A percentile compares a stretch with the other conserved stretches of the same genome.
phyloP scores from a whole-genome alignment of 1,140 invertebrate species.

The Hylyphantes graminicola region DNA sequence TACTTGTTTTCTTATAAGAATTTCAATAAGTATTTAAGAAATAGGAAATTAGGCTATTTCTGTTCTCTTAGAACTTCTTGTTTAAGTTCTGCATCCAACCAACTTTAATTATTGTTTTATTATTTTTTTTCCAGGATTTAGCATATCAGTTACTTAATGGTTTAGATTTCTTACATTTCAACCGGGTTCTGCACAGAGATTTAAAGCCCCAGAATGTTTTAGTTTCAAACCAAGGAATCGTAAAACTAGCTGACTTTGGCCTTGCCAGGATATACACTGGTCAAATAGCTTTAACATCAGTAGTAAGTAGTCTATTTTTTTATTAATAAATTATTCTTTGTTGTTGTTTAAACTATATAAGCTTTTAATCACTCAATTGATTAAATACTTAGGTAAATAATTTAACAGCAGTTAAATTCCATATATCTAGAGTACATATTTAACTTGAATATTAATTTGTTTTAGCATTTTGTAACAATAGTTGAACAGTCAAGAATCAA shows the following conservation, averaged over 20 bases:
- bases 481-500: background rate
- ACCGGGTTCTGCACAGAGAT: slow-evolving; percentile 90
- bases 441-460: background rate
- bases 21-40: too few species aligned
- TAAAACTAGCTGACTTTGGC: slow-evolving; percentile 98
- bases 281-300: slow-evolving; percentile 92
- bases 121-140: slow-evolving; percentile 75
- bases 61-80: too few species aligned
- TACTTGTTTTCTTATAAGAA: too few species aligned
- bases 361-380: too few species aligned
- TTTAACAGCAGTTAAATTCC: too few species aligned
- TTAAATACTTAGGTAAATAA: too few species aligned
- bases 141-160: slow-evolving; percentile 89
- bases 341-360: background rate
- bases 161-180: slow-evolving; percentile 93
- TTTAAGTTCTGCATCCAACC: too few species aligned
- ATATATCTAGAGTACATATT: background rate
- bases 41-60: too few species aligned
- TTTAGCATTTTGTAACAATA: background rate
- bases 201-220: slow-evolving; percentile 96
- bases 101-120: too few species aligned
- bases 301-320: slow-evolving; percentile 76
- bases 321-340: background rate
- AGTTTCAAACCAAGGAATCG: slow-evolving; percentile 82
- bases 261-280: slow-evolving; percentile 93